Evolutionary conservation across 2,113 vertebrate genomes (phyloP).

Genomic region (Cyanoderma ruficeps): DNA sequence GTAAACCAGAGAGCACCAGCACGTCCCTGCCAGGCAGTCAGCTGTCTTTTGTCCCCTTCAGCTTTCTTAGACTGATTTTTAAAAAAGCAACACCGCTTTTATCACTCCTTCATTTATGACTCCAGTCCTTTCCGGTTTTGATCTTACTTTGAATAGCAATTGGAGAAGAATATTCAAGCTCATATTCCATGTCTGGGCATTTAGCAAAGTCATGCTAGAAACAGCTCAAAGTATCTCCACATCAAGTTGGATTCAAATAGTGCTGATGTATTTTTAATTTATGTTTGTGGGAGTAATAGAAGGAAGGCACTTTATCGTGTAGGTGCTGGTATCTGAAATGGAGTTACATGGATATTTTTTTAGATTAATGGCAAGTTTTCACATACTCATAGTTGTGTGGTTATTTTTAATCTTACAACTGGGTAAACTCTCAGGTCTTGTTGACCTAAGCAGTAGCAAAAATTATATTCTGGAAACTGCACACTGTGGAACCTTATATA

Average conservation of each 20-base stretch:
- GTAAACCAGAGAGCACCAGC: background rate
- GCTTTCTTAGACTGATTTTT: background rate
- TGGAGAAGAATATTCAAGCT: background rate
- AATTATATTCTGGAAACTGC: background rate
- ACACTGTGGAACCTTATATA: background rate
- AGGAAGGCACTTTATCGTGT: background rate
- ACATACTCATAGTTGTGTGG: background rate
- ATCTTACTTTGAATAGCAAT: background rate
- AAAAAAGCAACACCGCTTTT: background rate
- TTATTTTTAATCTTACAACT: background rate
- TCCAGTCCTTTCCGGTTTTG: background rate
- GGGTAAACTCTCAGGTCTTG: background rate
- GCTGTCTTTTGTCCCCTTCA: background rate
- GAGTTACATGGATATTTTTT: background rate
- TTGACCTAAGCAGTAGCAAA: background rate
- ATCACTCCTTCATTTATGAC: background rate
- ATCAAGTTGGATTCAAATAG: background rate
- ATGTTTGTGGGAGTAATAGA: background rate
- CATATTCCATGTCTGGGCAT: background rate
- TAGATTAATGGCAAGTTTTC: background rate
- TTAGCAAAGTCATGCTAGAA: background rate
- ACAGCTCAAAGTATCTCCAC: background rate
- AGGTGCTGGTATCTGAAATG: background rate
- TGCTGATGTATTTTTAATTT: background rate
- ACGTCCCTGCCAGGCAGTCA: background rate